Evolutionary conservation across 2,888 invertebrate genomes (phyloP), one percentile per base, ranked within the genome.

Genomic region (Himalopsyche tibetana): DNA sequence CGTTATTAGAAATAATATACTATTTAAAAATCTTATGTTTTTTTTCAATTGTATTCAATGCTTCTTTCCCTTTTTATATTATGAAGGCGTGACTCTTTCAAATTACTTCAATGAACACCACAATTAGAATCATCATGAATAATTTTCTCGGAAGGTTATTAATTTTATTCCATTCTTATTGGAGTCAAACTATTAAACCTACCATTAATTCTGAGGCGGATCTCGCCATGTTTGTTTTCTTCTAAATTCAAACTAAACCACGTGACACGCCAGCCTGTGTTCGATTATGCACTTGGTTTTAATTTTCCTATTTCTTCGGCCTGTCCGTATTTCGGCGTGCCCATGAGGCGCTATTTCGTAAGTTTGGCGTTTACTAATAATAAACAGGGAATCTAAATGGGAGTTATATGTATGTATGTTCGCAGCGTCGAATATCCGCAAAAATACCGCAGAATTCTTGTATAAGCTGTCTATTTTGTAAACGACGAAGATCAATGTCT

Each of bases 221-320:
- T 28, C 28, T 82, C 82, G 82, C 79, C 55, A 69, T 55, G 74
- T 74, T 82, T 85, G 79, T 85, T 85, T 74, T 82, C 74, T 82
- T 85, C 85, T 82, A 85, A 74, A 85, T 85, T 40, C 82, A 28
- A 81, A 84, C 15, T 51, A 12, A 28, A 28, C 51, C 85, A 82
- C 85, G 85, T 74, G 74, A 82, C 82, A 74, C 82, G 9, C 38
- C 55, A 38, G 55, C n/a, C 85, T 63, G 85, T 74, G 74, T 79
- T 9, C 84, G 84, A 84, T 84, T 82, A 85, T 85, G 85, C 85
- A 85, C 82, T 84, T 84, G 36, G 74, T 15, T 74, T 74, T 5
- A 11, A 38, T 74, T 74, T 74, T 74, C 82, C 79, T 82, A 74
- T 51, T 74, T 85, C 15, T 40, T 28, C 74, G 36, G 45, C 36